Evolutionary conservation across 2,797 vertebrate genomes (phyloP), one percentile per base, ranked within the genome.

Genomic region (Anniella stebbinsi): DNA sequence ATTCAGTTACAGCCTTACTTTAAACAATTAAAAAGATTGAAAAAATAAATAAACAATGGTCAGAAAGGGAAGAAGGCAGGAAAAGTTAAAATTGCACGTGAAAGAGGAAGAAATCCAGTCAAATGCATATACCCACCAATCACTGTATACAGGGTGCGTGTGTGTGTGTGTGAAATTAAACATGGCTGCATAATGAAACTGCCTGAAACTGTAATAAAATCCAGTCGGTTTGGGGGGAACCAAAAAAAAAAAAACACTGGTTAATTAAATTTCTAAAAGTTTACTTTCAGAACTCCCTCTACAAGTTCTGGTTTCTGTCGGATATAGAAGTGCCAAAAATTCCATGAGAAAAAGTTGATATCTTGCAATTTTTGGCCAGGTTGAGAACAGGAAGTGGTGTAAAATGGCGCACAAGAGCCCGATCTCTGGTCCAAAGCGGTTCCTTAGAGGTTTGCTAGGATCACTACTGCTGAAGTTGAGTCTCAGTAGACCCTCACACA

Each of bases 321-420:
- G 45, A 91, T 91, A 91, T 80, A n/a, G 51, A 92, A 93, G n/a
- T 87, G 25, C 7, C 23, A 80, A 82, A 92, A 80, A 82, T 28
- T 72, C 81, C 81, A 91, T 45, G 78, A 91, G 69, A 93, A 93
- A 94, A 89, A 86, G 80, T 75, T 72, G 25, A 88, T 86, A 9
- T 63, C 77, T 77, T 4, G 78, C 33, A 90, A 92, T 89, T 86
- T 90, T 88, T 92, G 92, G 82, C 51, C 33, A 0, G 0, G 15
- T 28, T 82, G 48, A 88, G 90, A 92, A 80, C n/a, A 95, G 69
- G 82, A 89, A 94, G 92, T 87, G 48, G 70, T 41, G 9, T 45
- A 41, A 89, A 83, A n/a, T 84, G 81, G 33, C 67, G 81, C 15
- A 89, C 63, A 66, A 89, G 23, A 33, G 1, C 66, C 28, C 36